Conservation (phyloP, 2,888 invertebrate genomes). For the Chalcis sispes region DNA sequence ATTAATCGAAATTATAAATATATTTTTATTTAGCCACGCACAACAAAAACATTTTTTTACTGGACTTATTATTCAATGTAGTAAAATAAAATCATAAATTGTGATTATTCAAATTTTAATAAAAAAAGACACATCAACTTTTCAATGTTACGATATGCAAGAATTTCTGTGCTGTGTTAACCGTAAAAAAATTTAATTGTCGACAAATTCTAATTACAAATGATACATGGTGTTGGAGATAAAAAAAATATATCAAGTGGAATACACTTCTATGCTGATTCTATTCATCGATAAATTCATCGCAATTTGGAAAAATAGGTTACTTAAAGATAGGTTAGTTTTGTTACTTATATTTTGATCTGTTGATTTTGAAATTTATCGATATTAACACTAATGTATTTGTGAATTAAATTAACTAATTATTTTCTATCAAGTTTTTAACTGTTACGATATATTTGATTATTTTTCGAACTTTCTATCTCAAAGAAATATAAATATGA, state of each 20-base stretch:
- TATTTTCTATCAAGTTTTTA: no score
- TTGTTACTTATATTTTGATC: neutral
- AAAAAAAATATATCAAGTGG: constrained; percentile 26
- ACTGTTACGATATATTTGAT: no score
- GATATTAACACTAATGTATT: neutral
- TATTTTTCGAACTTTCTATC: no score
- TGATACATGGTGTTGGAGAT: neutral
- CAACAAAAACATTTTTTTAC: constrained; percentile 15
- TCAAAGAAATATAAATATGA: no score
- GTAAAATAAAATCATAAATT: neutral
- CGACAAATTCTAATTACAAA: neutral
- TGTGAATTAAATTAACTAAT: neutral
- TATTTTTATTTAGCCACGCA: constrained; percentile 27
- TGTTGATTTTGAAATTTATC: neutral
- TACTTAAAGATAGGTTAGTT: constrained; percentile 56
- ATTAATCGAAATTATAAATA: constrained; percentile 53
- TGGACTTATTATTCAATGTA: neutral
- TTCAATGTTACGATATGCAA: neutral
- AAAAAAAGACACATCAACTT: neutral
- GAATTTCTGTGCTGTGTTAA: neutral
- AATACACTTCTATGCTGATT: constrained; percentile 1
- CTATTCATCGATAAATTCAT: constrained; percentile 34
- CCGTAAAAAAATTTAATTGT: neutral
- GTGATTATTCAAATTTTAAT: neutral
- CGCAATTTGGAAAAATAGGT: constrained; percentile 53